phyloP scores from a whole-genome alignment of 2,888 invertebrate species.

The Morpho helenor region DNA sequence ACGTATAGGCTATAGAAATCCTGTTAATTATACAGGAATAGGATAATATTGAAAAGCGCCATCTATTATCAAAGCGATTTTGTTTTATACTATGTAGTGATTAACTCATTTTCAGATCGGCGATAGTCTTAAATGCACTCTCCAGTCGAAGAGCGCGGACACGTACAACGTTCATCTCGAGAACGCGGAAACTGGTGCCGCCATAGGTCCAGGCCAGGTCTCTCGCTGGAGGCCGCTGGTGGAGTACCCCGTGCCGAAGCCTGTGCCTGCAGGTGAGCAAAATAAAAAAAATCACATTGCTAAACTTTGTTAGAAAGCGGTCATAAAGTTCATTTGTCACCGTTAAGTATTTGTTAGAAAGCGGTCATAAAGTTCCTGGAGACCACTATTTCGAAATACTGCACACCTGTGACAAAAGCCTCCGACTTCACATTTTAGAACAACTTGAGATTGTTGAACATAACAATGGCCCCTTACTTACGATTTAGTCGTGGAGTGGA shows the following conservation, averaged over 20 bases:
- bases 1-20: too few relatives aligned
- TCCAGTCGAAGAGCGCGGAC: slow-evolving; percentile 33
- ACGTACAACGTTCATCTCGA: slow-evolving; percentile 37
- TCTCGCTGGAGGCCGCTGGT: slow-evolving; percentile 51
- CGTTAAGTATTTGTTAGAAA: too few relatives aligned
- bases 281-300: neutral
- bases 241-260: slow-evolving; percentile 29
- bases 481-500: too few relatives aligned
- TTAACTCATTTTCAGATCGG: slow-evolving; percentile 37
- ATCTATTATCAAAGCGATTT: neutral
- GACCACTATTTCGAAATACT: too few relatives aligned
- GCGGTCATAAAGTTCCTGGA: too few relatives aligned
- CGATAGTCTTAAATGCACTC: slow-evolving; percentile 37
- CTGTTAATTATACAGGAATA: too few relatives aligned
- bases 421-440: too few relatives aligned
- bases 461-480: too few relatives aligned
- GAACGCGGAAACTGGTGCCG: slow-evolving; percentile 30
- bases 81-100: neutral
- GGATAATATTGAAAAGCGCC: too few relatives aligned
- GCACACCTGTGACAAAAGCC: too few relatives aligned
- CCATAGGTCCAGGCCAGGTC: slow-evolving; percentile 39
- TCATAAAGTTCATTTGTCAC: too few relatives aligned
- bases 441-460: too few relatives aligned
- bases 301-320: neutral
- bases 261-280: slow-evolving; percentile 7